Evolutionary conservation across 2,113 vertebrate species (phyloP), one percentile per base, ranked within the genome.

Genomic region (Lepus americanus): DNA sequence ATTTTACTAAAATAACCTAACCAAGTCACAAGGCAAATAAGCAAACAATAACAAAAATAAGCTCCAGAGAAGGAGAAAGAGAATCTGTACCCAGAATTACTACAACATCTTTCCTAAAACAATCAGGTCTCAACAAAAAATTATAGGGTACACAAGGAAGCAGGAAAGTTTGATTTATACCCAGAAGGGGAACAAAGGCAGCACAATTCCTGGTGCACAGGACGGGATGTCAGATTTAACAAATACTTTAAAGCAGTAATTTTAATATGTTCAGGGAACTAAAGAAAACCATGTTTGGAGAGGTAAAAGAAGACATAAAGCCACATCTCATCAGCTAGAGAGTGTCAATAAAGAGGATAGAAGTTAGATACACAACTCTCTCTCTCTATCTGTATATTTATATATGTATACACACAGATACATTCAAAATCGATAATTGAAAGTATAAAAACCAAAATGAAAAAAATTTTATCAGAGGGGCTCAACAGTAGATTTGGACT

Each of bases 311-410:
- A 70, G 63, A 78, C 17, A n/a, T 39, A 20, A 64, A 78, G 20
- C 36, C 88, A 20, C 4, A 13, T 92, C 36, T 81, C 49, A 80
- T 33, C 9, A 84, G 59, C 73, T 79, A n/a, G 59, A 77, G 17
- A 88, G 44, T 49, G 39, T 39, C 36, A 77, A 31, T 70, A 72
- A 90, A 63, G 67, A 55, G 36, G 27, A 23, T 22, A 70, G 25
- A 72, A 80, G 67, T 74, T 33, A 27, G 8, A 51, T 33, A 89
- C 19, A 31, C 73, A 67, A 5, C 16, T 9, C 16, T 53, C 17
- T 51, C 16, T 9, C 4, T 4, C 20, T 0, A 44, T 10, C 67
- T 1, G 13, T 11, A 67, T 16, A 39, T 9, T 0, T 23, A 19
- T 14, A 27, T 44, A 16, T 39, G 49, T 20, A 17, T 22, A 5